Base-by-base conservation (phyloP, 2,888 invertebrate species). In the Aspidiotus rigidus region DNA sequence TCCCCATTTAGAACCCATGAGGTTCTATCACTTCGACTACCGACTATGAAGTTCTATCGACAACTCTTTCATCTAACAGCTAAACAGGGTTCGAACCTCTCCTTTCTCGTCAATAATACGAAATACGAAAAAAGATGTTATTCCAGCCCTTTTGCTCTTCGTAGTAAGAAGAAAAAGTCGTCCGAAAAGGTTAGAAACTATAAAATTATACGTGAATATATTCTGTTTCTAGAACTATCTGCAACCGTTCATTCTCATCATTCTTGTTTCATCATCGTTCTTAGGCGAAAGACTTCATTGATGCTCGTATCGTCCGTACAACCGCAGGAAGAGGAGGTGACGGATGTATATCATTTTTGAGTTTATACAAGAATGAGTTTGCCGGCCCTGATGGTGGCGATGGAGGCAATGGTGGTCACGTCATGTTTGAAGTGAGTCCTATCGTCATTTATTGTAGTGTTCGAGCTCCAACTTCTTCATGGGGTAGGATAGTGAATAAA, bases 371-470 rank as follows among this genome's bases (percentile, higher is more conserved):
- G 67, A 94, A 94, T 75, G 95, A 94, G 72, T 83, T 83, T 70
- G 98, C 93, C 0, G 97, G 97, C 0, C 97, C 96, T 0, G 92
- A 94, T 78, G 97, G 96, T 0, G 98, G 97, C 0, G 94, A 98
- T 78, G 99, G 98, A 0, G 99, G 99, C 0, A 85, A 90, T 76
- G 97, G 97, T 0, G 97, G 93, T 0, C 97, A 98, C 80, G 88
- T 98, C 1, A 84, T 97, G 69, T 89, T 97, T 73, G 80, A 84
- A 80, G 85, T 84, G 75, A 28, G 28, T 28, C 28, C 5, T 28
- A 71, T 70, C n/a, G 16, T 56, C 2, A 49, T 49, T 49, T 6
- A 49, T 6, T 49, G n/a, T 13, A 3, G 2, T 3, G 49, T 13
- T 49, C 2, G 11, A 3, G 2, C n/a, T 49, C 6, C 49, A 49